A percentile compares a stretch with the other conserved stretches of the same genome.
Evolutionary conservation across 1,140 invertebrate genomes (phyloP).

Genomic region (Brachionus koreanus): DNA sequence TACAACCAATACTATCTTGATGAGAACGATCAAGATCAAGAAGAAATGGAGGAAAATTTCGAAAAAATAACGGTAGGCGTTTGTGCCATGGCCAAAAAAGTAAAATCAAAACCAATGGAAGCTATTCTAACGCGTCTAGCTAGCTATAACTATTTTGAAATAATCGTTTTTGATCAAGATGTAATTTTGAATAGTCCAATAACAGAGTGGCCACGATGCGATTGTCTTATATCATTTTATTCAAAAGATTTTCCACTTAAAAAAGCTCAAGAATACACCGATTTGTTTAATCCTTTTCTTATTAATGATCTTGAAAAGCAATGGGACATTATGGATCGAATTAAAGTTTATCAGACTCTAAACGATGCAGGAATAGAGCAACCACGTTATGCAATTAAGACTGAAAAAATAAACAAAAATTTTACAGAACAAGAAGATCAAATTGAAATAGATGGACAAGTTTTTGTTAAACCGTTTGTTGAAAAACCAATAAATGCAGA

Average conservation of each 20-base stretch:
- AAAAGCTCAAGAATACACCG: constrained; percentile 95
- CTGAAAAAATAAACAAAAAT: constrained; percentile 67
- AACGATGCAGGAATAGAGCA: constrained; percentile 91
- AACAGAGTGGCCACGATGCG: constrained; percentile 94
- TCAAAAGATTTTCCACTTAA: constrained; percentile 95
- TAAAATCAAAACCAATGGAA: constrained; percentile 95
- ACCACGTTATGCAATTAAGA: constrained; percentile 91
- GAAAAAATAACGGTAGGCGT: constrained; percentile 76
- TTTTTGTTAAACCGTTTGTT: constrained; percentile 98
- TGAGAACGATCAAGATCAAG: not conserved
- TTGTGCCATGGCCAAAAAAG: constrained; percentile 98
- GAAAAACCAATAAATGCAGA: constrained; percentile 97
- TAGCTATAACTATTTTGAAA: constrained; percentile 68
- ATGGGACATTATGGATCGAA: constrained; percentile 79
- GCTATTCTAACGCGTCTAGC: constrained; percentile 89
- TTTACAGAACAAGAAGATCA: constrained; percentile 95
- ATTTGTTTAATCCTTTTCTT: constrained; percentile 86
- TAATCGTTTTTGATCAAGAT: constrained; percentile 46
- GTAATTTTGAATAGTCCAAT: constrained; percentile 73
- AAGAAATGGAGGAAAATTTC: constrained; percentile 14
- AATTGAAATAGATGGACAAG: constrained; percentile 84
- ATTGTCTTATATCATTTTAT: constrained; percentile 97
- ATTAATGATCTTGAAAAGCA: constrained; percentile 98
- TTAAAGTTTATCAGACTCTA: constrained; percentile 73
- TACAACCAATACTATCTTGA: not conserved